Evolutionary conservation across 2,113 vertebrate genomes (phyloP).

Genomic region (Cyphomyrus discorhynchus): DNA sequence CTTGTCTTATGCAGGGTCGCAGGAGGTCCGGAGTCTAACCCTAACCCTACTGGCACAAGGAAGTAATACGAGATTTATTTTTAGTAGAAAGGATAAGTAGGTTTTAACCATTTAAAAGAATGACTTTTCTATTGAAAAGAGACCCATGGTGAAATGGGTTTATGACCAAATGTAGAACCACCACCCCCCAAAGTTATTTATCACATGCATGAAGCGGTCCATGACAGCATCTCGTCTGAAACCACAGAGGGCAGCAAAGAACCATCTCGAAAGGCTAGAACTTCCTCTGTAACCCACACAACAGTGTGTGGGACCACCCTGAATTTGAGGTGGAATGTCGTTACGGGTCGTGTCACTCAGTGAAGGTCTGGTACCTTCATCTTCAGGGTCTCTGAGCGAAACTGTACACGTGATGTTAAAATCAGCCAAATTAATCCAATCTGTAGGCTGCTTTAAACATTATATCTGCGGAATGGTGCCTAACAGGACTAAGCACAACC

Average conservation of each 20-base stretch:
- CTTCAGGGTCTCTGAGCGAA: not conserved
- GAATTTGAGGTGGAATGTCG: not conserved
- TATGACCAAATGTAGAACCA: not conserved
- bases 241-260: not conserved
- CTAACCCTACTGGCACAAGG: not conserved
- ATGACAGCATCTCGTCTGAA: not conserved
- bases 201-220: conserved; percentile 41
- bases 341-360: not conserved
- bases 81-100: not conserved
- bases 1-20: not conserved
- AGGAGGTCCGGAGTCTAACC: not conserved
- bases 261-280: not conserved
- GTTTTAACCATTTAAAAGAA: not conserved
- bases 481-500: not conserved
- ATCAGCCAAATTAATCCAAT: not conserved
- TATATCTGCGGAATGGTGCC: not conserved
- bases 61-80: not conserved
- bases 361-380: not conserved
- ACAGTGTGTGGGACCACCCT: not conserved
- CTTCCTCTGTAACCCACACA: not conserved
- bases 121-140: not conserved
- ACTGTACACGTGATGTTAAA: not conserved
- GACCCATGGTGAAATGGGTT: not conserved
- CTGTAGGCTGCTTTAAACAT: not conserved
- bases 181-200: not conserved